Base-by-base conservation (phyloP, 1,140 invertebrate genomes). In the Belonocnema kinseyi region DNA sequence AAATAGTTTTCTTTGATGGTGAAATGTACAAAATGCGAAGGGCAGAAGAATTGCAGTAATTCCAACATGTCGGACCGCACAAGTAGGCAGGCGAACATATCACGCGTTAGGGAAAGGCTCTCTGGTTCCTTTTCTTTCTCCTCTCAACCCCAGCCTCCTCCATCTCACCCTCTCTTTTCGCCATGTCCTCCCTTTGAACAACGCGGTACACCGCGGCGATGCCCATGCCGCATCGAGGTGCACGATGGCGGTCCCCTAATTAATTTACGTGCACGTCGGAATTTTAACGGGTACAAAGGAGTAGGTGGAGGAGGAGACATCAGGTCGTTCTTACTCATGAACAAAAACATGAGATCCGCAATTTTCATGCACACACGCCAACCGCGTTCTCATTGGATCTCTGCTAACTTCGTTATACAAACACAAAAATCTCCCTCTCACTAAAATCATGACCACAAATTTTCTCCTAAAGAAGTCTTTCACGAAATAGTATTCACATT, bases 281-380 rank as follows among this genome's bases (percentile, higher is more conserved):
- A 83, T 83, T 83, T 83, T 83, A 81, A 83, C 82, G 78, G 82
- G 70, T 50, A 82, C 73, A 82, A 80, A 83, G 80, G 80, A 81
- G 82, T 17, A 81, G 72, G 77, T 76, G 76, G 79, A 77, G 79
- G 75, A 80, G 72, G 77, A 78, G 79, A 84, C 77, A 78, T 81
- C 79, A 79, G 80, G 16, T 77, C 80, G 78, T 80, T 83, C 83
- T 81, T 81, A 81, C 77, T 82, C 83, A 77, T 74, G 81, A 78
- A 80, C 78, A 77, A 84, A 80, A 80, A 80, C 79, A 80, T 80
- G 79, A 82, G 79, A 84, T 81, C 79, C 79, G 82, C 40, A 46
- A 46, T 46, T 46, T 46, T 33, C 26, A 33, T 11, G 40, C 80
- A 77, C 78, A 66, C 77, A 79, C 80, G 77, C 40, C 80, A 76